Evolutionary conservation across 2,888 invertebrate genomes (phyloP), one percentile per base, ranked within the genome.

Genomic region (Muschampia plurimacula): DNA sequence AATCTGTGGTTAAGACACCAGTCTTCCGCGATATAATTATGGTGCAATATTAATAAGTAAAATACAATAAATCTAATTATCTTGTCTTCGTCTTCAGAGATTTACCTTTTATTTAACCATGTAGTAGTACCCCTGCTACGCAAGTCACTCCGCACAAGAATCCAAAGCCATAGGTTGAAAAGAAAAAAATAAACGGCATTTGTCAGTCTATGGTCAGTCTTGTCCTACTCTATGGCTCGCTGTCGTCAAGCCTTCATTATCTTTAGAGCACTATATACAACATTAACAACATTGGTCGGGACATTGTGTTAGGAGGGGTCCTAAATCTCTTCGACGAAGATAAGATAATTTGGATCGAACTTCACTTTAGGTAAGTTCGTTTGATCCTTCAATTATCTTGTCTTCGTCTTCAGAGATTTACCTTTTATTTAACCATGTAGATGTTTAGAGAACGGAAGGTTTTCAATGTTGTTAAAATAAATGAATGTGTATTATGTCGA

Each of bases 351-450:
- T 9, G 5, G 59, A 32, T 22, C 28, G 59, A 59, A 59, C 22
- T 32, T 22, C 59, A 59, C 59, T 32, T 52, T 6, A 52, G 15
- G 52, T 46, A 52, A 52, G 52, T 52, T 52, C 52, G 52, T 52
- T 52, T 52, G 52, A 59, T 44, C 44, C 59, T 59, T 55, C 9
- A 39, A 67, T 52, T 55, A 67, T 49, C 32, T 52, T 66, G 44
- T 52, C 52, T 15, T 52, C 52, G 52, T 22, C 15, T 52, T 52
- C 52, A 22, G 15, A 52, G 52, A 52, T 46, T 46, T 46, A 46
- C 4, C 12, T 12, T 46, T 12, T 52, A 52, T 22, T 15, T 52
- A 15, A 15, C 6, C 52, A 52, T 52, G 52, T 52, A 52, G 52
- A 52, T 52, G 52, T 55, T 55, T 55, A 55, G 55, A 55, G 55